These are phyloP conservation scores for Leucophenga maculata DNA, from an alignment of 2,888 invertebrate genomes.

Conservation along the genomic window DNA sequence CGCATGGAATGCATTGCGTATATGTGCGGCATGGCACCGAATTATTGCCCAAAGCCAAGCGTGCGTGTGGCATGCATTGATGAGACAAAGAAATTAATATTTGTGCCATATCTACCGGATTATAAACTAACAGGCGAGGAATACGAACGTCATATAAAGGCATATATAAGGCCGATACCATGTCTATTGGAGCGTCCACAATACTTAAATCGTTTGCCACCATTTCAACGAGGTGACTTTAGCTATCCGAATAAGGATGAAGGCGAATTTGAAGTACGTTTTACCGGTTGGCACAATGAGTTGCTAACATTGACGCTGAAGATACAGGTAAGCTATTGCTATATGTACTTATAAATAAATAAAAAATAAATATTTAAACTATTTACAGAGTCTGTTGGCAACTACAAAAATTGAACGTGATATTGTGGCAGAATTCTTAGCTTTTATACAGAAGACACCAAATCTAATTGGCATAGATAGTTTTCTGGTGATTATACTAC, in stretches of 20 bases:
- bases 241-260: slow-evolving; percentile 67
- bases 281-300: slow-evolving; percentile 68
- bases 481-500: slow-evolving; percentile 73
- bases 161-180: slow-evolving; percentile 66
- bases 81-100: slow-evolving; percentile 46
- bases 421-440: slow-evolving; percentile 75
- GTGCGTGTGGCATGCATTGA: slow-evolving; percentile 37
- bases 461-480: slow-evolving; percentile 74
- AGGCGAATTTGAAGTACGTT: slow-evolving; percentile 65
- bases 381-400: slow-evolving; percentile 73
- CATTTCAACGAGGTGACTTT: slow-evolving; percentile 65
- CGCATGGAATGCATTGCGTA: slow-evolving; percentile 68
- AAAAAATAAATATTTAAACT: neutral
- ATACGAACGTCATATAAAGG: slow-evolving; percentile 55
- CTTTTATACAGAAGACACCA: slow-evolving; percentile 76
- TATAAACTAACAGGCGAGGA: slow-evolving; percentile 61
- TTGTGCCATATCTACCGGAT: slow-evolving; percentile 68
- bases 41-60: slow-evolving; percentile 52
- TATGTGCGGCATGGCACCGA: slow-evolving; percentile 57
- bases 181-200: slow-evolving; percentile 67
- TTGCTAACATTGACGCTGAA: slow-evolving; percentile 65
- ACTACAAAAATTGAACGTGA: slow-evolving; percentile 73
- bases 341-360: neutral
- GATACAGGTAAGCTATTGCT: slow-evolving; percentile 54
- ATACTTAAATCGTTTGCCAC: slow-evolving; percentile 69